Conservation (phyloP, 2,888 invertebrate genomes). For the Lasioglossum zephyrum region DNA sequence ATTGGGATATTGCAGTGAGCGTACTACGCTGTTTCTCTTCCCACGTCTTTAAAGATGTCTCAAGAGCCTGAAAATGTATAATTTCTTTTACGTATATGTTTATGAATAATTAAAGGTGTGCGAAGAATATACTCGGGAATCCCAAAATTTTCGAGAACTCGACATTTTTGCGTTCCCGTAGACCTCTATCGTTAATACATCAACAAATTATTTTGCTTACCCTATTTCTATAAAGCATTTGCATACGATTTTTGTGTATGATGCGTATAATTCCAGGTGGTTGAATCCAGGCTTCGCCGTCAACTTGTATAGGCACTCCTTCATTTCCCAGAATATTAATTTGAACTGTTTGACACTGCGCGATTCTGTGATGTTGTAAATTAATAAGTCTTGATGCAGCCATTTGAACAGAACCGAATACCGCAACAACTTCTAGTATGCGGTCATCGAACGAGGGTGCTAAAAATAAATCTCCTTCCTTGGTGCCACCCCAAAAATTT, state of each 20-base stretch:
- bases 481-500: slow-evolving; percentile 98
- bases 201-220: slow-evolving; percentile 80
- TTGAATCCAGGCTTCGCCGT: slow-evolving; percentile 99
- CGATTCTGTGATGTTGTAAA: slow-evolving; percentile 98
- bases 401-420: slow-evolving; percentile 99
- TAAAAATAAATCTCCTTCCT: slow-evolving; percentile 95
- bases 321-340: slow-evolving; percentile 97
- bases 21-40: slow-evolving; percentile 91
- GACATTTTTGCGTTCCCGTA: not conserved
- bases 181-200: not conserved
- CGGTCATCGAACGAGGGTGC: slow-evolving; percentile 98
- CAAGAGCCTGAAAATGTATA: slow-evolving; percentile 87
- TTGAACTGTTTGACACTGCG: slow-evolving; percentile 97
- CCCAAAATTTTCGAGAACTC: too few relatives aligned
- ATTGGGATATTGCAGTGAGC: slow-evolving; percentile 81
- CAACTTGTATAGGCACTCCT: slow-evolving; percentile 97
- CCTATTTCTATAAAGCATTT: slow-evolving; percentile 97
- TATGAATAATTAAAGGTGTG: not conserved
- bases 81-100: not conserved
- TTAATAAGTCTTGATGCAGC: slow-evolving; percentile 97
- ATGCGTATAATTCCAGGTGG: slow-evolving; percentile 98
- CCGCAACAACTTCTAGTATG: slow-evolving; percentile 98
- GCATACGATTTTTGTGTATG: slow-evolving; percentile 98
- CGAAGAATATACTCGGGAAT: not conserved
- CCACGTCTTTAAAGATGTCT: slow-evolving; percentile 95